Conservation (phyloP, 1,140 invertebrate genomes). For the Cherax destructor region DNA sequence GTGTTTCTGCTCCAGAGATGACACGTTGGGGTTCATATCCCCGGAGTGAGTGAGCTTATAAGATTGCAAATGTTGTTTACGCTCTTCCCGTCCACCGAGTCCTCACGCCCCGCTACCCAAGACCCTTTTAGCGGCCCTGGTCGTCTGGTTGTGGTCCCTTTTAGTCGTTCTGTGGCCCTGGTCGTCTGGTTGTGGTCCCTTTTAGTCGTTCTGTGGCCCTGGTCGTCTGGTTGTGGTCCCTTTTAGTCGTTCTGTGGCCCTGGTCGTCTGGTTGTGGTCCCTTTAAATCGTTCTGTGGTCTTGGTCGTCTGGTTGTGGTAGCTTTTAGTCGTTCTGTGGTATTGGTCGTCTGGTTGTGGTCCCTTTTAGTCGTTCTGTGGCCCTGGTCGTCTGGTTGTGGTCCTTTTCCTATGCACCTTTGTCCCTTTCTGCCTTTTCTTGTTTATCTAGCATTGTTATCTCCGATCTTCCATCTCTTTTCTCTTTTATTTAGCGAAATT, state of each 20-base stretch:
- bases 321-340: not conserved
- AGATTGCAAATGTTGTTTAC: conserved; percentile 68
- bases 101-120: not conserved
- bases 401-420: not conserved
- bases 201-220: not conserved
- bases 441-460: no score
- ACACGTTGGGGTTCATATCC: conserved; percentile 51
- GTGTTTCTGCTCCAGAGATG: conserved; percentile 48
- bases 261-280: not conserved
- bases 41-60: conserved; percentile 48
- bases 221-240: not conserved
- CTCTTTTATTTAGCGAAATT: no score
- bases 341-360: no score
- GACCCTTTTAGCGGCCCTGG: not conserved
- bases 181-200: not conserved
- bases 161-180: not conserved
- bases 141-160: not conserved
- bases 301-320: not conserved
- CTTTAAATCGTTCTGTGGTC: not conserved
- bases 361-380: not conserved
- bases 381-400: not conserved
- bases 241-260: not conserved
- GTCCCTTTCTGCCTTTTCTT: not conserved
- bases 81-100: not conserved
- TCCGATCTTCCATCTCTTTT: no score